A percentile compares a stretch with the other conserved stretches of the same genome.
Evolutionary conservation across 2,888 invertebrate genomes (phyloP).

Genomic region (Acleris sparsana): DNA sequence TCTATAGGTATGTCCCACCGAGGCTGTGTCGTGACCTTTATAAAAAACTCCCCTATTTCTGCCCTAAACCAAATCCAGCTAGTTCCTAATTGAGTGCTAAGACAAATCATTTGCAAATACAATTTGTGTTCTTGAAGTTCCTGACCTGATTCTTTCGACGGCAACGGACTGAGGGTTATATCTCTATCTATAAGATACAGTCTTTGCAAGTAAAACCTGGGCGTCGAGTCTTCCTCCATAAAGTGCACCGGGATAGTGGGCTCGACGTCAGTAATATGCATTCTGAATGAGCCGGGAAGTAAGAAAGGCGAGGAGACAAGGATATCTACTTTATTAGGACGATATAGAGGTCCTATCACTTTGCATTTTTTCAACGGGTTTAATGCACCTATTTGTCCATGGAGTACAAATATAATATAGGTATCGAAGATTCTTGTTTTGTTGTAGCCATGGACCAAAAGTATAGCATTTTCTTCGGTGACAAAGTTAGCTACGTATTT

Average conservation of each 20-base stretch:
- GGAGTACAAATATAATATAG: constrained; percentile 65
- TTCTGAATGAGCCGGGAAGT: constrained; percentile 48
- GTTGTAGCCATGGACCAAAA: constrained; percentile 72
- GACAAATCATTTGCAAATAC: constrained; percentile 67
- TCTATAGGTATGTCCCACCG: constrained; percentile 72
- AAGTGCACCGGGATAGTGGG: constrained; percentile 63
- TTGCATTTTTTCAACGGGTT: constrained; percentile 68
- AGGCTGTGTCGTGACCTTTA: constrained; percentile 68
- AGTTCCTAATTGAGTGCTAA: constrained; percentile 65
- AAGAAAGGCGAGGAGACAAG: constrained; percentile 66
- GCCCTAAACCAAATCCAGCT: constrained; percentile 75
- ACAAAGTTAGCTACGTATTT: constrained; percentile 71
- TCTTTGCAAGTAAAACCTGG: constrained; percentile 62
- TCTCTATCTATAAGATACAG: constrained; percentile 68
- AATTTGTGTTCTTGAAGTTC: constrained; percentile 64
- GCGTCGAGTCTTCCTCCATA: constrained; percentile 47
- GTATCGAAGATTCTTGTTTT: constrained; percentile 77
- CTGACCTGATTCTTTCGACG: constrained; percentile 61
- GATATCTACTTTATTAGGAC: constrained; percentile 69
- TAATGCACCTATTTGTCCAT: constrained; percentile 60
- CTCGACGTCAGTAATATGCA: constrained; percentile 65
- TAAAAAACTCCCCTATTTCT: constrained; percentile 70
- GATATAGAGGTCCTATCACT: constrained; percentile 69
- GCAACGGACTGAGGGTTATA: constrained; percentile 57
- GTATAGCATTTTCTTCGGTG: constrained; percentile 57